Conservation (phyloP, 1,140 invertebrate genomes). For the Papilio glaucus region DNA sequence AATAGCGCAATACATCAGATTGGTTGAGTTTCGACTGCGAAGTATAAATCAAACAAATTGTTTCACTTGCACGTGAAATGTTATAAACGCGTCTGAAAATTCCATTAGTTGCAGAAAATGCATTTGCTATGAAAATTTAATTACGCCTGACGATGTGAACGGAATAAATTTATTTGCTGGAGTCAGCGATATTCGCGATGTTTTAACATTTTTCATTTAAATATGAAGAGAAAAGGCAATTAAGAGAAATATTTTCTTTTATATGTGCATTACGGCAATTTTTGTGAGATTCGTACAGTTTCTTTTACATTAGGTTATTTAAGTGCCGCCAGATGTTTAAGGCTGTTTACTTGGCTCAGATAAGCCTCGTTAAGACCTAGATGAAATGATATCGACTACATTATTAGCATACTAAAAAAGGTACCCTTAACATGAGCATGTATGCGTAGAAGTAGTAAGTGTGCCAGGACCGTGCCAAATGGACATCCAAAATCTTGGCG, state of each 20-base stretch:
- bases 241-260: slow-evolving; percentile 24
- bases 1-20: slow-evolving; percentile 27
- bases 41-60: slow-evolving; percentile 38
- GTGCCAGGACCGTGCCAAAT: no score
- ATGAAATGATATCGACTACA: no score
- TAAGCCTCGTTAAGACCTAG: no score
- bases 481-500: no score
- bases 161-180: slow-evolving; percentile 34
- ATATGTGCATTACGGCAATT: background rate
- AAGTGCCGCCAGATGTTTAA: no score
- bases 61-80: slow-evolving; percentile 36
- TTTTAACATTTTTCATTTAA: slow-evolving; percentile 29
- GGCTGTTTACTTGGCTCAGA: no score
- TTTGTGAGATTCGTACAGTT: background rate
- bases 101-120: slow-evolving; percentile 40
- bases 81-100: slow-evolving; percentile 37
- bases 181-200: slow-evolving; percentile 28
- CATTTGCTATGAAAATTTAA: slow-evolving; percentile 39
- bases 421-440: no score
- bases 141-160: slow-evolving; percentile 37
- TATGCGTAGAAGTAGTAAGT: no score
- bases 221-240: slow-evolving; percentile 34
- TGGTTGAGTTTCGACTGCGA: slow-evolving; percentile 23
- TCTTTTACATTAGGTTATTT: no score
- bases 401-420: no score